Evolutionary conservation across 53 echinoderm and acorn worm species (phyloP).

Genomic region (Glandiceps talaboti): DNA sequence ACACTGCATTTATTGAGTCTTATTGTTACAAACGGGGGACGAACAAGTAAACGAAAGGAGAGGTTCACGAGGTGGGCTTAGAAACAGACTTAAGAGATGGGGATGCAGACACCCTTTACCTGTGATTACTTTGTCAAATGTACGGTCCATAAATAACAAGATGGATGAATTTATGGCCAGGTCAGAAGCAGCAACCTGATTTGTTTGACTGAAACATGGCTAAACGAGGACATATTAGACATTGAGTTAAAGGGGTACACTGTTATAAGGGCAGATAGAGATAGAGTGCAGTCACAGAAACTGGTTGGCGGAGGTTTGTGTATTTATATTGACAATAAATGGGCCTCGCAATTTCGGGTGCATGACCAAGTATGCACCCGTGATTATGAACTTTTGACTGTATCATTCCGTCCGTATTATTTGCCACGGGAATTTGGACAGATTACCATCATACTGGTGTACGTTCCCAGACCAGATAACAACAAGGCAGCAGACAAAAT

Average conservation of each 20-base stretch:
- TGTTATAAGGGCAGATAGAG: not conserved
- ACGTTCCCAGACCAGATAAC: not conserved
- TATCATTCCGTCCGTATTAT: conserved; percentile 7
- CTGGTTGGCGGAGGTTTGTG: conserved; percentile 1
- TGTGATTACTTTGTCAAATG: conserved; percentile 3
- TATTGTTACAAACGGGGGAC: not conserved
- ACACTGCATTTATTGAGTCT: not conserved
- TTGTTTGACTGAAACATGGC: conserved; percentile 8
- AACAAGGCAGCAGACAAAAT: conserved; percentile 4
- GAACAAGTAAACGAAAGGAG: too few relatives aligned
- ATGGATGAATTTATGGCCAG: not conserved
- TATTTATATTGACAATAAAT: conserved; percentile 1
- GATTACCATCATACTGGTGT: not conserved
- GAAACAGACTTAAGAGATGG: not conserved
- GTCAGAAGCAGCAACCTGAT: not conserved
- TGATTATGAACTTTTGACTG: conserved; percentile 1
- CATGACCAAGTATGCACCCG: conserved; percentile 6
- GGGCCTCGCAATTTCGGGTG: not conserved
- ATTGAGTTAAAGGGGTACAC: not conserved
- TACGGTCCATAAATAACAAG: conserved; percentile 3
- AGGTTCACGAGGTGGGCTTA: not conserved
- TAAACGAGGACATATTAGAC: not conserved
- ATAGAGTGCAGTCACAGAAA: not conserved
- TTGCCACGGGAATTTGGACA: conserved; percentile 6
- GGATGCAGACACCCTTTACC: conserved; percentile 1